phyloP scores from a whole-genome alignment of 2,113 vertebrate species.

The Crotophaga sulcirostris region DNA sequence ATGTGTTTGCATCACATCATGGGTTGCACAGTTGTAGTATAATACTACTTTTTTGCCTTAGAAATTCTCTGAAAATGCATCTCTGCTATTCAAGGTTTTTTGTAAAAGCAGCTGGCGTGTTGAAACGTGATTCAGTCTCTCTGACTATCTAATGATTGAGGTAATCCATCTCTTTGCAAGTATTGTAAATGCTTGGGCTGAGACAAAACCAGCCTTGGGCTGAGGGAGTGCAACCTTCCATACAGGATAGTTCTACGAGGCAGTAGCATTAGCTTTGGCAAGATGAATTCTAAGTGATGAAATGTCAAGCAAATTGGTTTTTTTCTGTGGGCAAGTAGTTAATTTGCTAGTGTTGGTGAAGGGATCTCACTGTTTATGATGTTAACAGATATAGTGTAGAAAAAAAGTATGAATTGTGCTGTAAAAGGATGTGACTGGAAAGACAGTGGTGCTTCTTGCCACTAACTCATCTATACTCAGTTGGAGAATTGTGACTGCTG shows the following conservation, averaged over 20 bases:
- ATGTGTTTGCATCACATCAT: background rate
- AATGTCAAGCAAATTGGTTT: background rate
- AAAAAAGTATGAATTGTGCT: background rate
- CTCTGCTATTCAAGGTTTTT: background rate
- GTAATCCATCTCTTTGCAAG: background rate
- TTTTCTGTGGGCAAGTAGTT: background rate
- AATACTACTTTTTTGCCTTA: background rate
- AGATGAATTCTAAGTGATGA: background rate
- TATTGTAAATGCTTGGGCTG: background rate
- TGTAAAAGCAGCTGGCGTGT: background rate
- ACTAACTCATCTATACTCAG: background rate
- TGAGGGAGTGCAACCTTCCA: background rate
- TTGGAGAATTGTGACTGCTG: background rate
- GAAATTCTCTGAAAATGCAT: background rate
- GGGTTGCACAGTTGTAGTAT: background rate
- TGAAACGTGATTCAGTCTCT: background rate
- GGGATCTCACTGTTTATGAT: background rate
- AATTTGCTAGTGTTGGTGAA: background rate
- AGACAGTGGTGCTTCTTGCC: background rate
- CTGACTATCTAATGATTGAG: background rate
- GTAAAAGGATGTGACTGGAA: background rate
- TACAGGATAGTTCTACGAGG: background rate
- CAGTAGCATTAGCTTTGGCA: background rate
- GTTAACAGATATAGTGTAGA: background rate
- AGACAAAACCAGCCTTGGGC: background rate